A percentile compares a stretch with the other conserved stretches of the same genome.
Conservation (phyloP, 2,113 vertebrate genomes). For the Murina feae region DNA sequence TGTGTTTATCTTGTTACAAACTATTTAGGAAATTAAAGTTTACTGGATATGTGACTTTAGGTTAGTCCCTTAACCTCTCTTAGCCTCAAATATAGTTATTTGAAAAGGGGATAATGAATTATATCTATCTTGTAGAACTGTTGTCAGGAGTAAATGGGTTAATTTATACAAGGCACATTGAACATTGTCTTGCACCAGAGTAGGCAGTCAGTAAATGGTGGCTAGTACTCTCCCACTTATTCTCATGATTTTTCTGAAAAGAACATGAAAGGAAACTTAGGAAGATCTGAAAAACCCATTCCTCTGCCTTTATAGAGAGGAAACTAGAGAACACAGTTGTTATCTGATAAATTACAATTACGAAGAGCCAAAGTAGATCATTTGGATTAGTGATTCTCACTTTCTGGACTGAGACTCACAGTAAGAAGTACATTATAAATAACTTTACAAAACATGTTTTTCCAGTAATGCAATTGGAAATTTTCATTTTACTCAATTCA, state of each 20-base stretch:
- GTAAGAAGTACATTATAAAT: background rate
- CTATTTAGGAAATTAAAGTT: background rate
- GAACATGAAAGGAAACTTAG: background rate
- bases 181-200: background rate
- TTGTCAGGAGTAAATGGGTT: background rate
- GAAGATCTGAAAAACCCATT: background rate
- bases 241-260: slow-evolving; percentile 21
- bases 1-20: background rate
- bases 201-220: background rate
- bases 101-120: background rate
- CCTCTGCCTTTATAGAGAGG: background rate
- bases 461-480: background rate
- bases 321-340: background rate
- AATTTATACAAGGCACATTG: background rate
- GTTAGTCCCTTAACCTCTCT: background rate
- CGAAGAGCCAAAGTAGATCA: background rate
- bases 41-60: background rate
- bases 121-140: background rate
- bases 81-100: background rate
- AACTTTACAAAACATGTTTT: background rate
- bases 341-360: background rate
- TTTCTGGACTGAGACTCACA: background rate
- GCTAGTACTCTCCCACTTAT: background rate
- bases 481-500: background rate
- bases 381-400: background rate